Conservation (phyloP, 2,797 vertebrate genomes). For the Lithobates sylvaticus region DNA sequence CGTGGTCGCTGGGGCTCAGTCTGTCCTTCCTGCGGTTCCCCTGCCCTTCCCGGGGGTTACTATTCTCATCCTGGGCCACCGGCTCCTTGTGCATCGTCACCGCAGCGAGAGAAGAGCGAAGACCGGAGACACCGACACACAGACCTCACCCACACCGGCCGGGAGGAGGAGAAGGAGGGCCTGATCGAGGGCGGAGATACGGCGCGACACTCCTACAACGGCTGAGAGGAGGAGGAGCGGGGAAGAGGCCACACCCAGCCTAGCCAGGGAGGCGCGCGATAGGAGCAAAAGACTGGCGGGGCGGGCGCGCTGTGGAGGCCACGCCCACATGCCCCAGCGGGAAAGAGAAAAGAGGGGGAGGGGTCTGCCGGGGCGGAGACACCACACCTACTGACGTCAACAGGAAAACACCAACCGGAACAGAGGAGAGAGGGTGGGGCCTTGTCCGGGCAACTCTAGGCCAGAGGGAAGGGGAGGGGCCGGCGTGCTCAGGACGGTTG, state of each 20-base stretch:
- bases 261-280: too few species aligned
- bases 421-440: neutral
- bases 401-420: slow-evolving; percentile 3
- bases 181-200: neutral
- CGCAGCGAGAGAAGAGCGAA: neutral
- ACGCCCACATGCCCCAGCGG: slow-evolving; percentile 27
- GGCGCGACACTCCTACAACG: neutral
- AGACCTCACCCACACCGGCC: slow-evolving; percentile 39
- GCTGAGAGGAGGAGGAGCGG: too few species aligned
- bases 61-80: slow-evolving; percentile 65
- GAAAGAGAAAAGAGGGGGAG: slow-evolving; percentile 14
- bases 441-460: too few species aligned
- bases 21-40: slow-evolving; percentile 63
- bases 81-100: slow-evolving; percentile 64
- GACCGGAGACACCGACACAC: neutral
- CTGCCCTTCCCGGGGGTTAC: slow-evolving; percentile 61
- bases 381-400: neutral
- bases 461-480: neutral
- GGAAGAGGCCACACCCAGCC: too few species aligned
- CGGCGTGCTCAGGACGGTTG: neutral
- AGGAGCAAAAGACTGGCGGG: too few species aligned
- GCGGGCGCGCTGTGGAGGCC: neutral
- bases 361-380: slow-evolving; percentile 7
- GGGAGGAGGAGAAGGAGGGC: slow-evolving; percentile 20
- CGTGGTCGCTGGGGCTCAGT: slow-evolving; percentile 52